Evolutionary conservation across 2,888 invertebrate genomes (phyloP).

Genomic region (Ypsolopha scabrella): DNA sequence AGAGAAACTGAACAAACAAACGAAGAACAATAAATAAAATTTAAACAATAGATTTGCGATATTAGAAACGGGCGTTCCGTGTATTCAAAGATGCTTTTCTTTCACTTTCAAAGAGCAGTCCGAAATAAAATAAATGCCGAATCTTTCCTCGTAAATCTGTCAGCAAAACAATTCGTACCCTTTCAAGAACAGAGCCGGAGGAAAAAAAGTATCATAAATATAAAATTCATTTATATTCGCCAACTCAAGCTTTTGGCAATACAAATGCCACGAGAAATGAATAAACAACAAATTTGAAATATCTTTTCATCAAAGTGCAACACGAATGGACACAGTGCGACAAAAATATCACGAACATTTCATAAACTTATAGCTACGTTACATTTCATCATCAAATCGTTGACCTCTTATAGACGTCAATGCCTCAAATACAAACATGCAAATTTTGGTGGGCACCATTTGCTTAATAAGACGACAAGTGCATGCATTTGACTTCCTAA

Average conservation of each 20-base stretch:
- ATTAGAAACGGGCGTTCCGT: neutral
- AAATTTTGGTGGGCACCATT: too few species aligned
- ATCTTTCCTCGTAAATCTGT: constrained; percentile 67
- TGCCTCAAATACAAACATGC: too few species aligned
- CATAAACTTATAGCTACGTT: too few species aligned
- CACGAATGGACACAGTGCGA: too few species aligned
- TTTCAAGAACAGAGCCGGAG: constrained; percentile 58
- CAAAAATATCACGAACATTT: too few species aligned
- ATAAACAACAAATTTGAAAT: too few species aligned
- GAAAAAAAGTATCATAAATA: constrained; percentile 67
- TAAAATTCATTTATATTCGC: constrained; percentile 69
- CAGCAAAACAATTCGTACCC: constrained; percentile 68
- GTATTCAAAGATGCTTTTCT: constrained; percentile 26
- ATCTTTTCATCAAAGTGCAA: too few species aligned
- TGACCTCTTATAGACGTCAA: too few species aligned
- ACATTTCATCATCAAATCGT: too few species aligned
- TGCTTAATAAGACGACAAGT: too few species aligned
- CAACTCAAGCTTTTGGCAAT: constrained; percentile 46
- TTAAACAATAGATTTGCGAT: neutral
- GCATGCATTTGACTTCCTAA: too few species aligned
- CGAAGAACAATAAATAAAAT: neutral
- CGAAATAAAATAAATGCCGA: constrained; percentile 62
- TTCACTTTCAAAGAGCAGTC: constrained; percentile 36
- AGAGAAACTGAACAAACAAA: neutral
- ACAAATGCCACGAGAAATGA: too few species aligned